Evolutionary conservation across 1,140 invertebrate genomes (phyloP), one percentile per base, ranked within the genome.

Genomic region (Xylocopa sonorina): DNA sequence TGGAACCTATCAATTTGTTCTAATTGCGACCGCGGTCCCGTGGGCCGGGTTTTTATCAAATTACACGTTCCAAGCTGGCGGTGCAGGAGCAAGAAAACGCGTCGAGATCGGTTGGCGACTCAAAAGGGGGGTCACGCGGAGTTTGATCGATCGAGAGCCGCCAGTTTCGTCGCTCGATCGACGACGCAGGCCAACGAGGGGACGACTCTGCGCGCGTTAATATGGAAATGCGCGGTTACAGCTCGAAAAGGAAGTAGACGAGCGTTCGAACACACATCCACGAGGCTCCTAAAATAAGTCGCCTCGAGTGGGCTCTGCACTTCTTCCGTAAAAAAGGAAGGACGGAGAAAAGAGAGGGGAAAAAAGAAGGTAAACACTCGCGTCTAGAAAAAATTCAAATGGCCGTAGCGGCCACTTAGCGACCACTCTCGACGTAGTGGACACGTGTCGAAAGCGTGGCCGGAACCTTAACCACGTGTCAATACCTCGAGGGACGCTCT

Each of bases 1-100:
- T 46, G 64, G 80, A 89, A 91, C 83, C 86, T 89, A 90, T 91
- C 88, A 90, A 90, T 91, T 90, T 88, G 81, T 91, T 88, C 85
- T 88, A 89, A 89, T 90, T 89, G 84, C 78, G 77, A 4, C 55
- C 46, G 66, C 2, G 62, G 55, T 53, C 27, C 50, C 3, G 10
- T 7, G 24, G 57, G 63, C n/a, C n/a, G 80, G 68, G 74, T 51
- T 50, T 55, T 67, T 78, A 78, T 32, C 63, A 83, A 84, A 80
- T 86, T 84, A 86, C 55, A 77, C 75, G 74, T 71, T 51, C 66
- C 48, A 18, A 14, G 2, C 16, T 46, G 18, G 12, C 18, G n/a
- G n/a, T n/a, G n/a, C n/a, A n/a, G n/a, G n/a, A n/a, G n/a, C n/a
- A n/a, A n/a, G n/a, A n/a, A n/a, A n/a, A n/a, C n/a, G n/a, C n/a